These are phyloP conservation scores for Onychomys arenicola DNA, from an alignment of 2,797 vertebrate genomes.

Conservation along the genomic window DNA sequence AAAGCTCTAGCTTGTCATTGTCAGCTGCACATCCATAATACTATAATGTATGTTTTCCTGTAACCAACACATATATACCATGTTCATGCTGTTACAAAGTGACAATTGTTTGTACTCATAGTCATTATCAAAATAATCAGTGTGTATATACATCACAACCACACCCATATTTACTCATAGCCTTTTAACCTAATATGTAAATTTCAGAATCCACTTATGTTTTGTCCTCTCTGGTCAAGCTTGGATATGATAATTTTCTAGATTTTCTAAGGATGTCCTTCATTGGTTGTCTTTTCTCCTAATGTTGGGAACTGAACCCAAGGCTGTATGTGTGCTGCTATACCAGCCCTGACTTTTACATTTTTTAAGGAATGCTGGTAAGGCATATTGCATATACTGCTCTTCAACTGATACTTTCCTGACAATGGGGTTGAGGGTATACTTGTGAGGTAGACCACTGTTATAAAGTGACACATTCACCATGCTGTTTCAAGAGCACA, in stretches of 20 bases:
- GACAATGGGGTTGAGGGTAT: not conserved
- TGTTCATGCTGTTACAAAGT: not conserved
- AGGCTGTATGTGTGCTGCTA: not conserved
- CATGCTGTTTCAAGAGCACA: not conserved
- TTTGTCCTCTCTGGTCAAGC: not conserved
- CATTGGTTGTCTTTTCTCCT: not conserved
- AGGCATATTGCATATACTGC: not conserved
- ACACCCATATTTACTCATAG: not conserved
- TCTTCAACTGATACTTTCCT: not conserved
- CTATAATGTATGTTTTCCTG: not conserved
- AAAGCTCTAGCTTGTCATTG: not conserved
- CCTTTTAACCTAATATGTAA: not conserved
- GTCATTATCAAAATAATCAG: not conserved
- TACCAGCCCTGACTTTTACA: not conserved
- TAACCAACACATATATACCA: not conserved
- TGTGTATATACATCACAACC: not conserved
- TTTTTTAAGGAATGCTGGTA: not conserved
- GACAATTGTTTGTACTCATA: not conserved
- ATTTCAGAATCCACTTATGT: not conserved
- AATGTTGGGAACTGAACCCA: not conserved
- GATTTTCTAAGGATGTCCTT: not conserved
- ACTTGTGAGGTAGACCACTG: not conserved
- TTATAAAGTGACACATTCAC: too few relatives aligned
- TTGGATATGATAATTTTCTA: not conserved
- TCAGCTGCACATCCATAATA: not conserved